Base-by-base conservation (phyloP, 2,797 vertebrate species). In the Orientallactaga sibirica region DNA sequence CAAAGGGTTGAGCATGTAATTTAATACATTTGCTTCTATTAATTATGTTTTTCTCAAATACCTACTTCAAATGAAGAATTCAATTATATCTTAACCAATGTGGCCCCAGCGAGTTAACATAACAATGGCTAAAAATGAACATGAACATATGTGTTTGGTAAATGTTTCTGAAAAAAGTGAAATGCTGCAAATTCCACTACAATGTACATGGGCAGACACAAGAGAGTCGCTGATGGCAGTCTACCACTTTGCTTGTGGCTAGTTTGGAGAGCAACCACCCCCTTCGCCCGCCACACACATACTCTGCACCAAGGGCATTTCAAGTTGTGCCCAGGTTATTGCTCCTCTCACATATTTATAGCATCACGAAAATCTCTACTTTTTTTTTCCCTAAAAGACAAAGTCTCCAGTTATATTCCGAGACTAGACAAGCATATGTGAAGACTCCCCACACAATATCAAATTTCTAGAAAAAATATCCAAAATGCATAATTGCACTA, bases 41-140 rank as follows among this genome's bases (percentile, higher is more conserved):
- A 90, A 67, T 90, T 90, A 58, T 43, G 68, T 87, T 74, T 92
- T 82, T 41, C 33, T 61, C 43, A 82, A 22, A 24, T 80, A 78
- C 20, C 9, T 43, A 55, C 6, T 94, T 89, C 61, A 88, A 90
- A 77, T 64, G 55, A 84, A 66, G 3, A 74, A 14, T 22, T 88
- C 0, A 6, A 43, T 86, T 90, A 92, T 86, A 5, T 70, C 88
- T 90, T 75, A 67, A 37, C 4, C 19, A 74, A 2, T 84, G 33
- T 43, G 41, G 2, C 1, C 6, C 1, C 2, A 58, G 29, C 0
- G 80, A 73, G 43, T 84, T 25, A 48, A 41, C 0, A 7, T 33
- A 67, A 43, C 29, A 86, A 16, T 33, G 1, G 1, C 5, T 75
- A 7, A 12, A 81, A 61, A 78, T 18, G 24, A 77, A 66, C 14